Conservation (phyloP, 2,113 vertebrate species). For the Dascyllus trimaculatus region DNA sequence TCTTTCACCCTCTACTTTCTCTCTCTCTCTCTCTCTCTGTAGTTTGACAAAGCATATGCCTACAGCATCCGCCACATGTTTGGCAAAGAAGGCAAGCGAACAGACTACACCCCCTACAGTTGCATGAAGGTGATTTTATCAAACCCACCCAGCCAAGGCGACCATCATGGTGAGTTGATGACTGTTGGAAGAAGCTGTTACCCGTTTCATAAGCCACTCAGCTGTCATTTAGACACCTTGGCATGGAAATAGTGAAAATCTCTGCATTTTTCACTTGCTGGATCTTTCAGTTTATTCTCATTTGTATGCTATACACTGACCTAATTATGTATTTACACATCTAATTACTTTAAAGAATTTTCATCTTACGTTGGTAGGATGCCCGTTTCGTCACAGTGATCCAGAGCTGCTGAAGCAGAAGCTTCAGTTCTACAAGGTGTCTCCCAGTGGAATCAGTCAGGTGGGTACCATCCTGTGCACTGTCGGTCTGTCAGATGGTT, state of each 20-base stretch:
- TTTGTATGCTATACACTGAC: background rate
- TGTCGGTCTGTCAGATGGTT: background rate
- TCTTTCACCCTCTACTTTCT: conserved; percentile 8
- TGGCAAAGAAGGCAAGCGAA: conserved; percentile 96
- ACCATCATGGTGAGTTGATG: conserved; percentile 93
- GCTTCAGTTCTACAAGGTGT: conserved; percentile 92
- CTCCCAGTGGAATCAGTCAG: conserved; percentile 89
- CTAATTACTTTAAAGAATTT: background rate
- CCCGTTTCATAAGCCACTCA: conserved; percentile 14
- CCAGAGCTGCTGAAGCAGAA: conserved; percentile 95
- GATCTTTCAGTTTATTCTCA: background rate
- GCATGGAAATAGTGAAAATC: background rate
- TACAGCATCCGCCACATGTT: conserved; percentile 97
- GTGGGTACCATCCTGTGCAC: conserved; percentile 75
- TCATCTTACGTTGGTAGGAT: conserved; percentile 83
- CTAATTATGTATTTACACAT: conserved; percentile 3
- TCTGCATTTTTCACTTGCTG: too few relatives aligned
- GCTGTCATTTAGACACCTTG: background rate
- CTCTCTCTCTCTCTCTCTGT: conserved; percentile 47
- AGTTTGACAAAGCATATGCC: conserved; percentile 98
- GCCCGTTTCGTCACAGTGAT: conserved; percentile 97
- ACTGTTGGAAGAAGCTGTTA: conserved; percentile 48
- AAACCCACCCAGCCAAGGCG: conserved; percentile 94
- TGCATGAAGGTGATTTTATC: conserved; percentile 99
- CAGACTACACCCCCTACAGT: conserved; percentile 98